Percentiles rank a stretch among this genome's conserved stretches.
These are phyloP conservation scores for Peromyscus maniculatus DNA, from an alignment of 2,113 vertebrate species.

Conservation along the genomic window DNA sequence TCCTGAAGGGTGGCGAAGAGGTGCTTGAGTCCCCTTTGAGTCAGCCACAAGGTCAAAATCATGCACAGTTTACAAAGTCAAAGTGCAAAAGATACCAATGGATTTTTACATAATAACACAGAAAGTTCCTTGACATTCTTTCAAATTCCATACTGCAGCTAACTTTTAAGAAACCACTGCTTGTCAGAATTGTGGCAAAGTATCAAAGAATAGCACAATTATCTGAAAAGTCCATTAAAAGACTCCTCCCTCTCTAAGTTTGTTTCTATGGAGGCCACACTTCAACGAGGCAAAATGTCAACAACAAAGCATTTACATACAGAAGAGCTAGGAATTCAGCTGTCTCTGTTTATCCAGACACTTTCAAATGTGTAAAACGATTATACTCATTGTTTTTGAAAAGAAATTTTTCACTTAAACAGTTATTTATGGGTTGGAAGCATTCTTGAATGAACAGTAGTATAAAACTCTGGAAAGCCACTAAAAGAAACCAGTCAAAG, in stretches of 20 bases:
- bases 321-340: constrained; percentile 27
- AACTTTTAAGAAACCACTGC: constrained; percentile 12
- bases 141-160: constrained; percentile 24
- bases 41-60: background rate
- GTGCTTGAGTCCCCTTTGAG: background rate
- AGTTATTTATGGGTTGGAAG: background rate
- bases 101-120: constrained; percentile 39
- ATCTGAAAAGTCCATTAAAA: constrained; percentile 50
- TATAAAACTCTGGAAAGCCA: background rate
- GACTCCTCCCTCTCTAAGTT: constrained; percentile 17
- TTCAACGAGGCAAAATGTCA: background rate
- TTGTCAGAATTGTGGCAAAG: background rate
- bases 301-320: background rate
- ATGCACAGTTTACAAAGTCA: background rate
- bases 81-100: constrained; percentile 4
- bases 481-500: constrained; percentile 23
- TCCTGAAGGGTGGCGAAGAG: background rate
- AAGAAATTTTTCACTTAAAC: constrained; percentile 1
- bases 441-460: background rate
- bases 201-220: constrained; percentile 40
- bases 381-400: background rate
- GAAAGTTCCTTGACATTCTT: background rate
- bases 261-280: background rate
- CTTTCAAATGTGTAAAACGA: constrained; percentile 38
- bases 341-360: constrained; percentile 5